Evolutionary conservation across 2,888 invertebrate species (phyloP).

Genomic region (Tiliacea citrago): DNA sequence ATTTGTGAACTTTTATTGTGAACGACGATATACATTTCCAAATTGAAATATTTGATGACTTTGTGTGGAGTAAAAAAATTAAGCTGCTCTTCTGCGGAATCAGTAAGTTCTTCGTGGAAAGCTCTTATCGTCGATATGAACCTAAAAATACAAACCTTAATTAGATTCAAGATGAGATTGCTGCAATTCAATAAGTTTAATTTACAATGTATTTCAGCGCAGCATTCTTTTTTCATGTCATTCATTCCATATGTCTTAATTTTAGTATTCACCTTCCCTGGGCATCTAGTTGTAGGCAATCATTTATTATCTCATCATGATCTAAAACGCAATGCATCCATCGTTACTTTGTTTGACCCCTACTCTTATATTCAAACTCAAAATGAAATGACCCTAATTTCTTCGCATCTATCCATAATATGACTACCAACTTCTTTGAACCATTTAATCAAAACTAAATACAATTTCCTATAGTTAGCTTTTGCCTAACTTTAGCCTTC

Average conservation of each 20-base stretch:
- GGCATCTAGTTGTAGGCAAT: no score
- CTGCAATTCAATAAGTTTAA: neutral
- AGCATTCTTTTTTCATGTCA: no score
- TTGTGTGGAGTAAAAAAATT: neutral
- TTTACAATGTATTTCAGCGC: no score
- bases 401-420: neutral
- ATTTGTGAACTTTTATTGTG: constrained; percentile 54
- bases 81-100: neutral
- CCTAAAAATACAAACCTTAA: neutral
- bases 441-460: constrained; percentile 32
- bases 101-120: neutral
- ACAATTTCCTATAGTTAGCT: constrained; percentile 27
- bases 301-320: no score
- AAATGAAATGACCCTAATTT: no score
- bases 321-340: no score
- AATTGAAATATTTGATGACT: constrained; percentile 16
- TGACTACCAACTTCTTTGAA: neutral
- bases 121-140: no score
- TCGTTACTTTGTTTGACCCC: no score
- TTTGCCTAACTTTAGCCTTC: constrained; percentile 13
- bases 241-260: no score
- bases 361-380: no score
- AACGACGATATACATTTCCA: constrained; percentile 34
- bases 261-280: no score
- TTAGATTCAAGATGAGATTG: neutral